Base-by-base conservation (phyloP, 1,140 invertebrate species). In the Apis dorsata region DNA sequence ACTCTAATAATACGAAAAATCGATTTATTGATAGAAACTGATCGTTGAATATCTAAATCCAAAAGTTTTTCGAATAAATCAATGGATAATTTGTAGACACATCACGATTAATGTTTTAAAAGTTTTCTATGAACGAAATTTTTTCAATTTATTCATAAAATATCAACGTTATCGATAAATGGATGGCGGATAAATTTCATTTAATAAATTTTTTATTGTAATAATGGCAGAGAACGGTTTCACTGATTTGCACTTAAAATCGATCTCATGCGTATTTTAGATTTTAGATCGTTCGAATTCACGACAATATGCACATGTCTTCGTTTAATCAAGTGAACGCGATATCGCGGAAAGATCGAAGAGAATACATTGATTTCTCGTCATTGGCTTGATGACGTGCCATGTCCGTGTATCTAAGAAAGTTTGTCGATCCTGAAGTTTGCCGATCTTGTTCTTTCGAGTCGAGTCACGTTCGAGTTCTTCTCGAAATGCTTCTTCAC, bases 391-490 rank as follows among this genome's bases (percentile, higher is more conserved):
- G 34, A 77, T 63, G 57, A 34, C 17, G 59, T 24, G 49, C n/a
- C 57, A 10, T 13, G 19, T 57, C 59, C 19, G 8, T 49, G 13
- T 59, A 53, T 63, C 21, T 55, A 2, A 21, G 19, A 49, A 65
- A 73, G 63, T 83, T 86, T 72, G 80, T 83, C 70, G 84, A 60
- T 11, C 11, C 21, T n/a, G 21, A 4, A 1, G n/a, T 11, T 60
- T n/a, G 59, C 21, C 12, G 62, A 77, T 86, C 80, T 62, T 21
- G 34, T n/a, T 9, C 19, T 24, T 78, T 49, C 68, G 44, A 86
- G 68, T 77, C 62, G 21, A 78, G 79, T 83, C 85, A 83, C 85
- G 79, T 86, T n/a, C 28, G 8, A 24, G 57, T 65, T 28, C 72
- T 24, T 53, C 59, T 49, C 55, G 28, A 63, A 17, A 81, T 81